Evolutionary conservation across 2,888 invertebrate species (phyloP), one percentile per base, ranked within the genome.

Genomic region (Dynastes tityus): DNA sequence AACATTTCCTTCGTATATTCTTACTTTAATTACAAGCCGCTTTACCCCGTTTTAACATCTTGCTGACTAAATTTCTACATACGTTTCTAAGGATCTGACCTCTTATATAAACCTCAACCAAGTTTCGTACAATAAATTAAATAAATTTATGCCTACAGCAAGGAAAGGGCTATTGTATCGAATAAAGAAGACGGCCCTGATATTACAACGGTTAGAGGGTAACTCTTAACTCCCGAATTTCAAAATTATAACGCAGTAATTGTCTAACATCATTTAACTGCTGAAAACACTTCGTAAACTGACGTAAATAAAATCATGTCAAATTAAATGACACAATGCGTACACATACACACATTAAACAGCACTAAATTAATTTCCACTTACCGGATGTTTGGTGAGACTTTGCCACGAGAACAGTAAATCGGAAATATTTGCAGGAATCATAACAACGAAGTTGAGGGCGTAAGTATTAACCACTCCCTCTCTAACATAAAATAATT

Each of bases 391-490:
- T 83, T 92, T 91, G 61, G 93, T 92, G 70, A 95, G 90, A 83
- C 94, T 94, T 87, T 95, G 94, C 96, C 96, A 96, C 86, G 95
- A 95, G 89, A 96, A 96, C 89, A 95, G 94, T 84, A 96, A 90
- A 87, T 95, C 94, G 29, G 94, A 92, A 81, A 96, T 93, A 85
- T 95, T 93, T 2, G 95, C 93, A 27, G 94, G 94, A 65, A 97
- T 94, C 2, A 95, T 95, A 40, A 96, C 94, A 82, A 93, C 92
- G 89, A 96, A 97, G 86, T 94, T 93, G 88, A 96, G 93, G 4
- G 96, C 96, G 87, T 96, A 96, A 78, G 93, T 93, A 89, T 96
- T 97, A 83, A 96, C 93, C 79, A 94, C 93, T 40, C 96, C 96
- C 86, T 95, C 94, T 80, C 94, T 90, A 13, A 97, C 96, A 88